Evolutionary conservation across 2,888 invertebrate species (phyloP).

Genomic region (Clunio marinus): DNA sequence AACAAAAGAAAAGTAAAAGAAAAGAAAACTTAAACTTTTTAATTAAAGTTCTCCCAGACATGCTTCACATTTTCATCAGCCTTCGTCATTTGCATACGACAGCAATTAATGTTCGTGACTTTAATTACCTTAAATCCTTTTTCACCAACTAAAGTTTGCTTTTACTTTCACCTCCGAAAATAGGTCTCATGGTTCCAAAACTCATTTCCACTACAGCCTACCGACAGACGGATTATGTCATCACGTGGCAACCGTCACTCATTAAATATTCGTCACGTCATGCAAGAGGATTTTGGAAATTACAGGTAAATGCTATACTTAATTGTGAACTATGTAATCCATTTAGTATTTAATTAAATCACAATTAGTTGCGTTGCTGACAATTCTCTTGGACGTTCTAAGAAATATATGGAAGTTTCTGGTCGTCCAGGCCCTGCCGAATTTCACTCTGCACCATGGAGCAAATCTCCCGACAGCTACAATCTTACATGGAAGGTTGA

Average conservation of each 20-base stretch:
- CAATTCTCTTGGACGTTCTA: constrained; percentile 63
- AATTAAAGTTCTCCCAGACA: constrained; percentile 2
- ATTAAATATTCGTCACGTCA: constrained; percentile 61
- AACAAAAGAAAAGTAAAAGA: no score
- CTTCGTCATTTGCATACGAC: not conserved
- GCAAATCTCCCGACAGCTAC: constrained; percentile 59
- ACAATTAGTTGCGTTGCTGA: constrained; percentile 62
- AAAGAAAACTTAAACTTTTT: no score
- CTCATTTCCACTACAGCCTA: constrained; percentile 62
- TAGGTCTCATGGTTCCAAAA: constrained; percentile 71
- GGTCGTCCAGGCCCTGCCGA: constrained; percentile 67
- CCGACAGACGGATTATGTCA: constrained; percentile 67
- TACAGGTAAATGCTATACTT: constrained; percentile 54
- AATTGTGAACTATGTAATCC: not conserved
- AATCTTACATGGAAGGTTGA: constrained; percentile 67
- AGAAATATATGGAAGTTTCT: constrained; percentile 67
- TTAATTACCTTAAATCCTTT: not conserved
- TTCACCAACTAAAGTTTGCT: not conserved
- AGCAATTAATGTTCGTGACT: not conserved
- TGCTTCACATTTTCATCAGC: not conserved
- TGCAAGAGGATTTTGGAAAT: constrained; percentile 67
- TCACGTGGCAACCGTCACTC: constrained; percentile 66
- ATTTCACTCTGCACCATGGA: constrained; percentile 63
- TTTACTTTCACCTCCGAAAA: constrained; percentile 40
- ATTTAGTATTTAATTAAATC: not conserved